Base-by-base conservation (phyloP, 2,113 vertebrate genomes). In the Erythrocercus mccallii region DNA sequence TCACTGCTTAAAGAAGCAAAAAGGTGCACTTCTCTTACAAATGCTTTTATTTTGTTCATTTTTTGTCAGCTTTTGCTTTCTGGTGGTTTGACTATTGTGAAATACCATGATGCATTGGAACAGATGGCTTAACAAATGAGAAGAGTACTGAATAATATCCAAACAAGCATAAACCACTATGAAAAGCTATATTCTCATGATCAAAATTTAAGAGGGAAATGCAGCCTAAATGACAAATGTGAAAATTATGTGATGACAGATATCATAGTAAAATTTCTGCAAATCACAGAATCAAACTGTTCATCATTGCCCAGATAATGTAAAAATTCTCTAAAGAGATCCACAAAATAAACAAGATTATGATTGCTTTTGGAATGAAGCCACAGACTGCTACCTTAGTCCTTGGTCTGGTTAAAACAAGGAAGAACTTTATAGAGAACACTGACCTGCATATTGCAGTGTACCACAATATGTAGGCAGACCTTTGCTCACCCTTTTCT, bases 71-170 rank as follows among this genome's bases (percentile, higher is more conserved):
- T 87, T 89, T 76, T 48, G 15, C n/a, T 91, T 82, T n/a, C n/a
- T 87, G 74, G 17, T 79, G n/a, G 38, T 91, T 90, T 94, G 78
- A 82, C 28, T 64, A 64, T n/a, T 87, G 24, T 23, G 87, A 95
- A 95, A 89, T 58, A 71, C 10, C 25, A 23, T 12, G 12, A 84
- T 31, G 16, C 65, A 81, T 13, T 8, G 18, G 37, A 85, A 37
- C 19, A 79, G 17, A 62, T 88, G 73, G n/a, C 30, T 68, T 87
- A 81, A 89, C 69, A 87, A 87, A 85, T 31, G 8, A 86, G 38
- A 57, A 68, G 1, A 79, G 31, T 17, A 47, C 37, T 76, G 57
- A 91, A 68, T 64, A 94, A 89, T 37, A 91, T 37, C 53, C 65
- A 81, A 64, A 64, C 24, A 71, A 74, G 61, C 70, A 81, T 28